phyloP scores from a whole-genome alignment of 2,888 invertebrate genomes.

The Andrena fulva region DNA sequence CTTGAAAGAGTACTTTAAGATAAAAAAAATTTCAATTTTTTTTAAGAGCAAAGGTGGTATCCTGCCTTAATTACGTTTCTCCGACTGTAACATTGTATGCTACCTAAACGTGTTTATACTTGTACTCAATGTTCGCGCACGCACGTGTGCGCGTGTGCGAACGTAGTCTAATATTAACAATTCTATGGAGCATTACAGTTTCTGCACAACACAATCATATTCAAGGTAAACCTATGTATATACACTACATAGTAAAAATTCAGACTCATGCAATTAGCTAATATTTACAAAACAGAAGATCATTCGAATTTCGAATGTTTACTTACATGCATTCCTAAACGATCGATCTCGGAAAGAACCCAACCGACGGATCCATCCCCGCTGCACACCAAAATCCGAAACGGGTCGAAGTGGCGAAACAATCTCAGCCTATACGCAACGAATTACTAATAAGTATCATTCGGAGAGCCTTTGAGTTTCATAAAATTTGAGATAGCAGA shows the following conservation, averaged over 20 bases:
- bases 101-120: conserved; percentile 8
- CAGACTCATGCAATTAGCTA: conserved; percentile 45
- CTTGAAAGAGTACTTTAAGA: no score
- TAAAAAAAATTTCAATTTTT: no score
- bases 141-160: conserved; percentile 24
- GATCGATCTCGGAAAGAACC: conserved; percentile 98
- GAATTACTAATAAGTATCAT: background rate
- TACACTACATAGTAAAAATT: conserved; percentile 31
- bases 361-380: conserved; percentile 99
- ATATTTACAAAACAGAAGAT: conserved; percentile 33
- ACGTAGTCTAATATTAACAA: conserved; percentile 29
- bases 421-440: conserved; percentile 89
- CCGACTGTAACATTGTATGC: conserved; percentile 5
- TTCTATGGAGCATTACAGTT: conserved; percentile 34
- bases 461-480: background rate
- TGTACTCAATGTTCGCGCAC: conserved; percentile 37
- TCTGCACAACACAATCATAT: conserved; percentile 36
- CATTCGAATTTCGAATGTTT: conserved; percentile 39
- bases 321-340: conserved; percentile 97
- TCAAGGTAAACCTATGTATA: conserved; percentile 31
- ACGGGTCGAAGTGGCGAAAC: conserved; percentile 97
- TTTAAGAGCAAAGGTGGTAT: no score
- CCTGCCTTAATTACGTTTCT: conserved; percentile 4
- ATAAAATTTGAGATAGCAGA: conserved; percentile 37
- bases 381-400: conserved; percentile 98